A percentile compares a stretch with the other conserved stretches of the same genome.
Evolutionary conservation across 2,797 vertebrate species (phyloP).

Genomic region (Syndactyla subalaris): DNA sequence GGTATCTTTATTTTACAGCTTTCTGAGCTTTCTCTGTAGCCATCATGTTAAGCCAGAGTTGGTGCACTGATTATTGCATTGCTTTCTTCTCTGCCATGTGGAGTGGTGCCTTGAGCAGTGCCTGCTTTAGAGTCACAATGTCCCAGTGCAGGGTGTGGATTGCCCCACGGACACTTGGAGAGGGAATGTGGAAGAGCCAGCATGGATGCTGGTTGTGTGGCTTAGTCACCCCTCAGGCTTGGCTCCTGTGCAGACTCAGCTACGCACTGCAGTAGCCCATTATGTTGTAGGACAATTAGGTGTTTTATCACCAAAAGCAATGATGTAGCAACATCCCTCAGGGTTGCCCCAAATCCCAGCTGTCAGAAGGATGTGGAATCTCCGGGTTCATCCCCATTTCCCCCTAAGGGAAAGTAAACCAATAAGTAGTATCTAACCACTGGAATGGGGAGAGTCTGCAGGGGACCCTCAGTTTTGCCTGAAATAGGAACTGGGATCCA

Average conservation of each 20-base stretch:
- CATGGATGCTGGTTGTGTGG: rapidly evolving
- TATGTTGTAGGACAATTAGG: not conserved
- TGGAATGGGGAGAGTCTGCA: not conserved
- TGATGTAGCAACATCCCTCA: not conserved
- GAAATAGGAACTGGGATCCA: not conserved
- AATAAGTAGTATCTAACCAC: not conserved
- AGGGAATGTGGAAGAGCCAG: not conserved
- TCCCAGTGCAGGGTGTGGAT: not conserved
- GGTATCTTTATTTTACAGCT: not conserved
- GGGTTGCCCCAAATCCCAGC: not conserved
- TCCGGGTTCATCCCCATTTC: not conserved
- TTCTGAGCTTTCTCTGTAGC: not conserved
- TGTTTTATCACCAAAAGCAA: not conserved
- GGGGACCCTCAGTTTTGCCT: not conserved
- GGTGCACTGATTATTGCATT: not conserved
- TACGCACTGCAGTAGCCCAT: not conserved
- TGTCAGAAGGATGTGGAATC: not conserved
- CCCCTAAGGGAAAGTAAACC: not conserved
- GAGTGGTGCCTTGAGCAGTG: not conserved
- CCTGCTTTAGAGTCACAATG: not conserved
- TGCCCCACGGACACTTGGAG: not conserved
- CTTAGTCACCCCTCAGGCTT: not conserved
- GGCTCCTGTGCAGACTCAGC: not conserved
- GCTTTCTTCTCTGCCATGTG: not conserved
- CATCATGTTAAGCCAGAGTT: not conserved